Conservation (phyloP, 2,888 invertebrate species). For the Trimorus sp. region DNA sequence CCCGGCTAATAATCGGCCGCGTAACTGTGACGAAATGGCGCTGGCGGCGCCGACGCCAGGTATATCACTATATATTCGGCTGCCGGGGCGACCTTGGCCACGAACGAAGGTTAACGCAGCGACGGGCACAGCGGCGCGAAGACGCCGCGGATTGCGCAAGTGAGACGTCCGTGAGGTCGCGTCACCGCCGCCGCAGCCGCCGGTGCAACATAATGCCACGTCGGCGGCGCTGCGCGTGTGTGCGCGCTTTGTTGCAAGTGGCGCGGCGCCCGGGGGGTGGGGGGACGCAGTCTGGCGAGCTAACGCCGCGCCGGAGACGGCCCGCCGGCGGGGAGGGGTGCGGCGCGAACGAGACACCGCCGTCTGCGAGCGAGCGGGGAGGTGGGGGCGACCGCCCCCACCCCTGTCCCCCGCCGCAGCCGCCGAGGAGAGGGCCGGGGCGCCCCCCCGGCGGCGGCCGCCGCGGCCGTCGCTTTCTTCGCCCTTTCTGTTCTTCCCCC, state of each 20-base stretch:
- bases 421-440: too few relatives aligned
- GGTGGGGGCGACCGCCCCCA: too few relatives aligned
- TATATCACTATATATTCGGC: slow-evolving; percentile 61
- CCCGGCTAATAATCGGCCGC: slow-evolving; percentile 17
- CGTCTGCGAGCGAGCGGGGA: slow-evolving; percentile 31
- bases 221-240: slow-evolving; percentile 49
- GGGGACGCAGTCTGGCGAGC: slow-evolving; percentile 41
- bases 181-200: slow-evolving; percentile 25
- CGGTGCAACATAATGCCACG: slow-evolving; percentile 57
- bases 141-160: slow-evolving; percentile 65
- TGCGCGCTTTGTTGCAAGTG: slow-evolving; percentile 56
- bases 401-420: too few relatives aligned
- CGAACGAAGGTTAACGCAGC: slow-evolving; percentile 66
- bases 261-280: slow-evolving; percentile 43
- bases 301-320: slow-evolving; percentile 33
- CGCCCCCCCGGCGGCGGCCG: too few relatives aligned
- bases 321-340: slow-evolving; percentile 21
- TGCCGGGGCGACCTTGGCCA: slow-evolving; percentile 66
- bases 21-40: slow-evolving; percentile 47
- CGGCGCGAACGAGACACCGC: slow-evolving; percentile 50
- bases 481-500: too few relatives aligned
- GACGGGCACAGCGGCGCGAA: slow-evolving; percentile 48
- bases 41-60: slow-evolving; percentile 28
- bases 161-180: slow-evolving; percentile 61
- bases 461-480: too few relatives aligned